Evolutionary conservation across 2,113 vertebrate genomes (phyloP).

Genomic region (Sceloporus undulatus): DNA sequence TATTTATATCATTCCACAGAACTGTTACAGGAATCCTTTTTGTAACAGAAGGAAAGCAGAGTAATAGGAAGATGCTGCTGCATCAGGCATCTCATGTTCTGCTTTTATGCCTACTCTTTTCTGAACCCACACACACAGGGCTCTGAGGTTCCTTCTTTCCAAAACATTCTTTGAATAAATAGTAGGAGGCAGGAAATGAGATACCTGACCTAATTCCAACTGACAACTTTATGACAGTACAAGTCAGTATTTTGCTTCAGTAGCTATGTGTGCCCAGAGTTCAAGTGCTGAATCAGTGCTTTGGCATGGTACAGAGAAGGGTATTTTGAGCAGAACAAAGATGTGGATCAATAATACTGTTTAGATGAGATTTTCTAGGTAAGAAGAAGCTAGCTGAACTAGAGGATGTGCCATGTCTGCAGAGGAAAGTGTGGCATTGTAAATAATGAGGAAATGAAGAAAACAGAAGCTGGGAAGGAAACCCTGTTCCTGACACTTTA

Average conservation of each 20-base stretch:
- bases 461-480: not conserved
- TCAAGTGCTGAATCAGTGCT: constrained; percentile 13
- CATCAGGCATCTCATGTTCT: constrained; percentile 23
- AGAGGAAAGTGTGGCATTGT: not conserved
- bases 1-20: not conserved
- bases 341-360: constrained; percentile 43
- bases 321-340: constrained; percentile 9
- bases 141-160: not conserved
- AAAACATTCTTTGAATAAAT: constrained; percentile 9
- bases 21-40: not conserved
- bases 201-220: not conserved
- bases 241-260: constrained; percentile 1
- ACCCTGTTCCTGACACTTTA: not conserved
- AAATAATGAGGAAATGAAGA: not conserved
- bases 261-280: constrained; percentile 22
- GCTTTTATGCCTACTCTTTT: not conserved
- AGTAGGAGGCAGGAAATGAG: not conserved
- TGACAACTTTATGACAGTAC: constrained; percentile 25
- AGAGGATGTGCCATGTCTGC: constrained; percentile 10
- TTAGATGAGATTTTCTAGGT: constrained; percentile 48
- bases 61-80: constrained; percentile 4
- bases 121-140: not conserved
- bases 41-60: not conserved
- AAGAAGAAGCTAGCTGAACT: not conserved
- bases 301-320: constrained; percentile 7